A percentile compares a stretch with the other conserved stretches of the same genome.
Evolutionary conservation across 2,797 vertebrate genomes (phyloP).

Genomic region (Megaceryle alcyon): DNA sequence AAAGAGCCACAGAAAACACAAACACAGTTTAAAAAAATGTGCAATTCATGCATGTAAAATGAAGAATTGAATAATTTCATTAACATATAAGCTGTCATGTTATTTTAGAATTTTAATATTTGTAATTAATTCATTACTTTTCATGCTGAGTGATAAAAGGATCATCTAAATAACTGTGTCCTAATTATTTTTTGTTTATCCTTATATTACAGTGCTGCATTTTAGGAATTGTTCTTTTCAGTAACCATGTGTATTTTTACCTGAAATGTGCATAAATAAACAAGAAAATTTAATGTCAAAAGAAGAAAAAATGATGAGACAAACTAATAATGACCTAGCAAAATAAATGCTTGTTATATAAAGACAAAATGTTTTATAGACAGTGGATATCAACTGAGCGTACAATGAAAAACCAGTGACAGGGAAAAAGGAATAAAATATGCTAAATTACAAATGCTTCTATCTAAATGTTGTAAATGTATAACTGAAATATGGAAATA

Average conservation of each 20-base stretch:
- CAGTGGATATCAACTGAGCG: not conserved
- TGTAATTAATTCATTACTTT: conserved; percentile 24
- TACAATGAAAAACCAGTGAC: not conserved
- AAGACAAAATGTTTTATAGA: not conserved
- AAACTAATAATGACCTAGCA: not conserved
- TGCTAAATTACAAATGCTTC: not conserved
- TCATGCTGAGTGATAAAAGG: conserved; percentile 10
- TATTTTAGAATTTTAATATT: conserved; percentile 20
- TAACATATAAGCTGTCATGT: not conserved
- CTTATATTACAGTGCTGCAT: not conserved
- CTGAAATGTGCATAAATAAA: not conserved
- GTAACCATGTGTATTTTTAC: not conserved
- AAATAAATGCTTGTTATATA: not conserved
- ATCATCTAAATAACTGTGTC: not conserved
- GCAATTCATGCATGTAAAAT: not conserved
- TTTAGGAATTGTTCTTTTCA: not conserved
- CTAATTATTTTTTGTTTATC: conserved; percentile 16
- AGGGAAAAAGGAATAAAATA: not conserved
- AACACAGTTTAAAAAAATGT: not conserved
- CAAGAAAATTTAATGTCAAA: not conserved
- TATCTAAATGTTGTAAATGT: not conserved
- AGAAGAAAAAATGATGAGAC: not conserved
- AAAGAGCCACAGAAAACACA: not conserved
- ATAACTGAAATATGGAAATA: not conserved
- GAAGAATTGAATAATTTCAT: not conserved